Evolutionary conservation across 2,113 vertebrate species (phyloP), one percentile per base, ranked within the genome.

Genomic region (Silurus asotus): DNA sequence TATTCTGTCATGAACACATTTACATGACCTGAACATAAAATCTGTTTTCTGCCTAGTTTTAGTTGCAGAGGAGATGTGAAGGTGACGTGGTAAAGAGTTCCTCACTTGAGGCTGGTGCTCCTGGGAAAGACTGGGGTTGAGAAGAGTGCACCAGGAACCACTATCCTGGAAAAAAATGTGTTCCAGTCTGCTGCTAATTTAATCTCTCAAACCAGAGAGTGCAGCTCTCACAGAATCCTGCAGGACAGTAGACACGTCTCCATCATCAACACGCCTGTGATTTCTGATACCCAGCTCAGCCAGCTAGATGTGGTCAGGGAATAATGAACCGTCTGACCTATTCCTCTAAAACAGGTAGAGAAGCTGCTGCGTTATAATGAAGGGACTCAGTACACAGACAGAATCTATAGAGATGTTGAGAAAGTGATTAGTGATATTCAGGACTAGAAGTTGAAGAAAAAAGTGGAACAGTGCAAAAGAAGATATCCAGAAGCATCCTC

Each of bases 121-220:
- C 37, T 86, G 28, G 84, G 84, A 5, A 86, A 86, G 37, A 86
- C 84, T 25, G 77, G 84, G 49, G 77, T 19, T 3, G 84, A 77
- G 19, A 86, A 86, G 62, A 86, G 77, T 25, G 62, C 77, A 4
- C 6, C 81, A 11, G 74, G 81, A 79, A 87, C 83, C 81, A 83
- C 72, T 1, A 87, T 87, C 25, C 81, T 87, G 11, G 72, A 80
- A 9, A 83, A n/a, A 45, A 67, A 69, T 5, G 5, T 70, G 6
- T 70, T 70, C 51, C 10, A n/a, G 11, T 55, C 75, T 7, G 20
- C 13, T 45, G 14, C 67, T 17, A 45, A 7, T 15, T 45, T 37
- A 8, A 17, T 37, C 28, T 70, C 67, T 17, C 67, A 70, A 70
- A 70, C 67, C 67, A 70, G 28, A 70, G 67, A 70, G 67, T 70